Conservation (phyloP, 2,113 vertebrate genomes). For the Panurus biarmicus region DNA sequence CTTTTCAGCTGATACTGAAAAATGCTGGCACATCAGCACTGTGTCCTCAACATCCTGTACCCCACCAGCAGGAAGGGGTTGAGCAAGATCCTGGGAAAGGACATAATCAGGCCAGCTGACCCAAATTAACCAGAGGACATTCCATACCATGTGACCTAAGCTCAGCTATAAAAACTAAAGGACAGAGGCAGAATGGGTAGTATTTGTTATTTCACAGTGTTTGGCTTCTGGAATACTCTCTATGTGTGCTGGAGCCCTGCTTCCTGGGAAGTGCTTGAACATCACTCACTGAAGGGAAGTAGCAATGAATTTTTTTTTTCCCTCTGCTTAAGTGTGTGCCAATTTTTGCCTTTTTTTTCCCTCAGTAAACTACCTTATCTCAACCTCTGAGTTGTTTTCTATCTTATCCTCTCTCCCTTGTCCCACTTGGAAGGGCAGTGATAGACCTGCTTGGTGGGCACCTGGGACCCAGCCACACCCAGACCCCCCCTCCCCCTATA, state of each 20-base stretch:
- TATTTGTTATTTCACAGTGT: background rate
- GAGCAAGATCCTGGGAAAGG: background rate
- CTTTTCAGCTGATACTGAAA: background rate
- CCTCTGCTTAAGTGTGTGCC: background rate
- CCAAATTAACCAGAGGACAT: background rate
- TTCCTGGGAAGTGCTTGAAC: background rate
- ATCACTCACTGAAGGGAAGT: fast-evolving
- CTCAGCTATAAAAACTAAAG: background rate
- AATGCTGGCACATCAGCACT: background rate
- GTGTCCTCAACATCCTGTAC: background rate
- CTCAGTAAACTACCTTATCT: background rate
- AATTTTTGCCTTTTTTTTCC: background rate
- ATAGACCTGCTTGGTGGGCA: background rate
- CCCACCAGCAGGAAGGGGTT: background rate
- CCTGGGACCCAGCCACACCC: background rate
- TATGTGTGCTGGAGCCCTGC: background rate
- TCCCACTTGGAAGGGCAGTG: background rate
- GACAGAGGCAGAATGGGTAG: no score
- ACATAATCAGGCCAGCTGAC: background rate
- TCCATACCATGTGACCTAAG: fast-evolving
- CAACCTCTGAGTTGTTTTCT: background rate
- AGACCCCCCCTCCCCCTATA: no score
- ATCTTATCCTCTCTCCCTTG: background rate
- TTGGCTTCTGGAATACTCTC: background rate
- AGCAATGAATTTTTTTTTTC: background rate